Evolutionary conservation across 2,888 invertebrate genomes (phyloP), one percentile per base, ranked within the genome.

Genomic region (Cephus pygmeus): DNA sequence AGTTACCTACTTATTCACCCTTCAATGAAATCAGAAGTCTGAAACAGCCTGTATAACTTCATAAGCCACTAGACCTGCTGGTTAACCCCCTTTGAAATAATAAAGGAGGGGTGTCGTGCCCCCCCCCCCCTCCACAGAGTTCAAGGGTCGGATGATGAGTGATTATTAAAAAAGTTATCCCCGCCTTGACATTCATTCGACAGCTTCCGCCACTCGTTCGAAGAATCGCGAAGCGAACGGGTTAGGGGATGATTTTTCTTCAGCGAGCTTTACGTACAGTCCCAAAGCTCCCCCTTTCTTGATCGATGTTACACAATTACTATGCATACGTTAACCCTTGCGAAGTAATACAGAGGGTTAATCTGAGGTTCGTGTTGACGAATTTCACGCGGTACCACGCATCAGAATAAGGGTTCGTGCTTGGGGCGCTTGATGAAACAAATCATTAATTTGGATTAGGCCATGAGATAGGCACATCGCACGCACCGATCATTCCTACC

Each of bases 101-200:
- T 56, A 9, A 23, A 56, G 9, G 2, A 15, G 31, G 33, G 33
- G 12, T 73, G n/a, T 56, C 69, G 71, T 75, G 40, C 75, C 2
- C 11, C 74, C 71, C 69, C 33, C 2, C 6, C 15, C 1, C 0
- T 0, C 40, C 40, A 0, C 35, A 12, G 3, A 35, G 9, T 23
- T 23, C 23, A 2, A 23, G 23, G 9, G 4, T 40, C 78, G 73
- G 78, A 31, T 74, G 77, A 79, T 80, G 75, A 83, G 76, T 81
- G 77, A 77, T 77, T 83, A 81, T 79, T 73, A 81, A 80, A 79
- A 81, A 83, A 83, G 79, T 81, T 83, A 23, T 15, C 71, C 75
- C 9, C 56, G 9, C 75, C 77, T 73, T 79, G 78, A 79, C 79
- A 80, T 75, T 76, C 75, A 35, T 56, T 56, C 9, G 23, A 23